A percentile compares a stretch with the other conserved stretches of the same genome.
Conservation (phyloP, 1,140 invertebrate species). For the Condylostylus longicornis region DNA sequence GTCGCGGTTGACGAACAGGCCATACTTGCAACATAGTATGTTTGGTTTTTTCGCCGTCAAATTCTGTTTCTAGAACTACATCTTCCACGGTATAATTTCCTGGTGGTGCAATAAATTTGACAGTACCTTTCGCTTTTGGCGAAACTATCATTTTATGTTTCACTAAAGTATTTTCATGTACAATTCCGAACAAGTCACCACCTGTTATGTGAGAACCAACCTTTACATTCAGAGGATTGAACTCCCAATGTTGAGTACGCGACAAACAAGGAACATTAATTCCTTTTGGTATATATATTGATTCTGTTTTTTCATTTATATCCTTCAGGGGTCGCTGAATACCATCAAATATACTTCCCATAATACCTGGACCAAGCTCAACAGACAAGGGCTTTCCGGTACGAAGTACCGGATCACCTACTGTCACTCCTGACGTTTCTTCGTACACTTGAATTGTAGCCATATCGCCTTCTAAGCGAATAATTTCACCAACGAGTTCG, state of each 20-base stretch:
- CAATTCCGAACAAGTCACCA: slow-evolving; percentile 90
- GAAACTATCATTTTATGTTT: slow-evolving; percentile 94
- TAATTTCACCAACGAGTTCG: slow-evolving; percentile 98
- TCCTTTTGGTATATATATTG: slow-evolving; percentile 99
- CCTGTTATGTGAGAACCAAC: slow-evolving; percentile 93
- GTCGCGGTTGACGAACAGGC: slow-evolving; percentile 96
- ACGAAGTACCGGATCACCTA: slow-evolving; percentile 94
- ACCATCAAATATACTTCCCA: slow-evolving; percentile 98
- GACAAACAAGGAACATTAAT: slow-evolving; percentile 85
- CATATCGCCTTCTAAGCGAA: slow-evolving; percentile 97
- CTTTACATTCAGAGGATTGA: slow-evolving; percentile 74
- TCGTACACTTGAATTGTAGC: slow-evolving; percentile 98
- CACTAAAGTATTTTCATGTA: slow-evolving; percentile 93
- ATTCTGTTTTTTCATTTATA: slow-evolving; percentile 82
- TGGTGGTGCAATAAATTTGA: slow-evolving; percentile 86
- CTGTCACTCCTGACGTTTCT: slow-evolving; percentile 98
- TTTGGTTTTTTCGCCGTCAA: slow-evolving; percentile 86
- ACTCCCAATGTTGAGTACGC: slow-evolving; percentile 80
- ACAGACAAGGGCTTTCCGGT: slow-evolving; percentile 93
- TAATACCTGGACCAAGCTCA: slow-evolving; percentile 97
- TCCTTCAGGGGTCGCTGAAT: slow-evolving; percentile 97
- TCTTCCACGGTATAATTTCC: slow-evolving; percentile 95
- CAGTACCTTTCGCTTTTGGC: slow-evolving; percentile 86
- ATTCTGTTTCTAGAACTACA: slow-evolving; percentile 91
- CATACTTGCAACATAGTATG: slow-evolving; percentile 90